A percentile compares a stretch with the other conserved stretches of the same genome.
Evolutionary conservation across 2,888 invertebrate species (phyloP).

Genomic region (Teinopalpus imperialis): DNA sequence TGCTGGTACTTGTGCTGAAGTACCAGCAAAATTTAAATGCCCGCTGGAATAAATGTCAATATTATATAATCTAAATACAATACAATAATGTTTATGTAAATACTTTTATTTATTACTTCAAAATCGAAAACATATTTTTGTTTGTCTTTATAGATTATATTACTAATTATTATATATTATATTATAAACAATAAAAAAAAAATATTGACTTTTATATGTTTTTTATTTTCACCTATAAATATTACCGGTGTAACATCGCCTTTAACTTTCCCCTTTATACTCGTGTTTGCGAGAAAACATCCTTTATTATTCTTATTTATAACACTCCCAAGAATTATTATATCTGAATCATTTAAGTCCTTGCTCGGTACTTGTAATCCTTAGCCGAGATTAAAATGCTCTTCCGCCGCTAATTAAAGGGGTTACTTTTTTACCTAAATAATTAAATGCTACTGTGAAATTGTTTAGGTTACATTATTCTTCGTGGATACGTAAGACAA

Average conservation of each 20-base stretch:
- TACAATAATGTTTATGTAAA: too few species aligned
- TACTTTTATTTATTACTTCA: too few species aligned
- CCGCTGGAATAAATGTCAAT: too few species aligned
- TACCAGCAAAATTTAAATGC: too few species aligned
- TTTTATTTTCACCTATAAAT: constrained; percentile 1
- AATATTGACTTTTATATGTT: too few species aligned
- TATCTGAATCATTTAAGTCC: constrained; percentile 80
- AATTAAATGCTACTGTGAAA: constrained; percentile 59
- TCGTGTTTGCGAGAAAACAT: constrained; percentile 40
- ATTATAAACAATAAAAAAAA: too few species aligned
- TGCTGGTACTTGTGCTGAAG: too few species aligned
- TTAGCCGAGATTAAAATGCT: constrained; percentile 70
- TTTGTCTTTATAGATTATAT: too few species aligned
- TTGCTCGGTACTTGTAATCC: constrained; percentile 75
- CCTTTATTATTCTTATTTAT: constrained; percentile 76
- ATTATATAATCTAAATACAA: too few species aligned
- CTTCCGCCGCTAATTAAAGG: constrained; percentile 73
- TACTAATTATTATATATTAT: too few species aligned
- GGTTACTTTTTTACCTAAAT: constrained; percentile 64
- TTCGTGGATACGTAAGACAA: neutral
- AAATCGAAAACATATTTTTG: too few species aligned
- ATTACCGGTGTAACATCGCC: constrained; percentile 25
- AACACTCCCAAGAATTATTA: constrained; percentile 78
- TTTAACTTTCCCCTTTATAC: constrained; percentile 47
- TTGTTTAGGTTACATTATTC: constrained; percentile 30